Base-by-base conservation (phyloP, 2,888 invertebrate species). In the Thumatha senex region DNA sequence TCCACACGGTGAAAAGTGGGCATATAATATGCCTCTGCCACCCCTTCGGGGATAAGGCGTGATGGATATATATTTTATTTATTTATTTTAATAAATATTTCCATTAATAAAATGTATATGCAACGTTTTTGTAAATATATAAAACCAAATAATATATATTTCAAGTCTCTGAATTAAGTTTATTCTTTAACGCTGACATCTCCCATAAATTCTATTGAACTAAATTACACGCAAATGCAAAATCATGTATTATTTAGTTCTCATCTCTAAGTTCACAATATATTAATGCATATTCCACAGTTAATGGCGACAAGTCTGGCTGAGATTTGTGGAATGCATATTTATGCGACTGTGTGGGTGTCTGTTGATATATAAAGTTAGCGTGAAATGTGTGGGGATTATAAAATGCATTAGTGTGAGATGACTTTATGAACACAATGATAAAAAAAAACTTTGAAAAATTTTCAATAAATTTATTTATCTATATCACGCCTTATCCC, bases 241-340 rank as follows among this genome's bases (percentile, higher is more conserved):
- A 13, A 38, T 11, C 38, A 14, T 7, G 18, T 48, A 8, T 36
- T 36, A 36, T 42, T 36, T 30, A 35, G 29, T 15, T 42, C 48
- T 9, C 29, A 33, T 36, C 33, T 31, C 14, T 10, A 48, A 48
- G 13, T 39, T 39, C 24, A 49, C 44, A 49, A 44, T 40, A 63
- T 53, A 56, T 59, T 65, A 66, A 71, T 72, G 77, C 74, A 72
- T 72, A 74, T 71, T 75, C 68, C 76, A 66, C 76, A 78, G 64
- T 74, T 67, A 75, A 67, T 72, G 74, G 40, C 61, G 63, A 66
- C 67, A 67, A 70, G 72, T 69, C 72, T 61, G 61, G 61, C 60
- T 57, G 67, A 64, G 68, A 72, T 79, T 77, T 78, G 74, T 80
- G 76, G 78, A 76, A 76, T 82, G 79, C 81, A 81, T 82, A 82